Base-by-base conservation (phyloP, 2,113 vertebrate species). In the Paramisgurnus dabryanus region DNA sequence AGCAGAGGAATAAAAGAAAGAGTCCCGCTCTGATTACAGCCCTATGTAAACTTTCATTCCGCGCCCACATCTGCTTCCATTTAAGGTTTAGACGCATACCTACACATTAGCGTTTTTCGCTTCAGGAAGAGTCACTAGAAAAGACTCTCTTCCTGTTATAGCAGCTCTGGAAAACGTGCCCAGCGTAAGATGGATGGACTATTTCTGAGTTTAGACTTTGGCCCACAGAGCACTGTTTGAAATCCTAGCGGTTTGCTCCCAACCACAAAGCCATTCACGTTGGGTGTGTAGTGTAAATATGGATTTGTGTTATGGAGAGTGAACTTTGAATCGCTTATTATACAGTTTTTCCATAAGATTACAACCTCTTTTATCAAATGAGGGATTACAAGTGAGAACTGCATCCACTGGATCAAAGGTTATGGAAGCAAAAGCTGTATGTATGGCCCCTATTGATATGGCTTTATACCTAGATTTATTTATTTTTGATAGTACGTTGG, bases 51-150 rank as follows among this genome's bases (percentile, higher is more conserved):
- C 88, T 88, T 87, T 88, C 77, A 70, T 83, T 89, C 82, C 76
- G 60, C 49, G 47, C 67, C 84, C 80, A 90, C 92, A 93, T 92
- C 91, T 93, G 93, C 88, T 93, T 92, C 91, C 90, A 92, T 94
- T 94, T 93, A 93, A 82, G 88, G 79, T 84, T 89, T 86, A 89
- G 83, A 88, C 80, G 76, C 90, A 91, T 90, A 86, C 89, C 87
- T 92, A 90, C 88, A 90, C 83, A 90, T 90, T 92, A 89, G 84
- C 70, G 82, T 69, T 80, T 82, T 13, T 84, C 45, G 63, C 85
- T 86, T 61, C 71, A 85, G 80, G 83, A 89, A 87, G 79, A 80
- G 87, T 18, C 55, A 22, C 69, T 75, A 76, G 88, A 91, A 91
- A 89, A 87, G 68, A 4, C 43, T 82, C 76, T 85, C 86, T 91